Evolutionary conservation across 2,888 invertebrate genomes (phyloP).

Genomic region (Cataglyphis rosenhaueri): DNA sequence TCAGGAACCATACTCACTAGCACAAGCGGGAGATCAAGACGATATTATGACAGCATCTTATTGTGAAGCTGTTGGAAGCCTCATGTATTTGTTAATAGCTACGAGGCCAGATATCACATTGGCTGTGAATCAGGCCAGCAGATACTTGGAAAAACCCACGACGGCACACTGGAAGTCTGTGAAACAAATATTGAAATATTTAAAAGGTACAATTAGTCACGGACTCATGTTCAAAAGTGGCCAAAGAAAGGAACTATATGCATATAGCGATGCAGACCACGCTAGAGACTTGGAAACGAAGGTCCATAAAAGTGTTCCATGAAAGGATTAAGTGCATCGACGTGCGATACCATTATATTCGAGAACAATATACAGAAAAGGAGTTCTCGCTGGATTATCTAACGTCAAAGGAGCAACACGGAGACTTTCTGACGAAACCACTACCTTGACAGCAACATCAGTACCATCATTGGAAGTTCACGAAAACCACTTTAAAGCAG

Average conservation of each 20-base stretch:
- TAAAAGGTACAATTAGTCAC: neutral
- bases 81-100: neutral
- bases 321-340: neutral
- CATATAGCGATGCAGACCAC: neutral
- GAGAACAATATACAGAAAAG: neutral
- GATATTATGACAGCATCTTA: neutral
- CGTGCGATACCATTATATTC: neutral
- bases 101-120: neutral
- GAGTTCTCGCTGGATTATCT: neutral
- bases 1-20: neutral
- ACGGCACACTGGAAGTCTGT: neutral
- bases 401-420: neutral
- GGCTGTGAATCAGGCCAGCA: neutral
- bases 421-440: neutral
- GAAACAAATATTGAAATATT: neutral
- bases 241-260: neutral
- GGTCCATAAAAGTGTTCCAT: neutral
- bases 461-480: neutral
- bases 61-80: neutral
- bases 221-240: neutral
- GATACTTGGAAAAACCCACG: neutral
- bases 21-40: neutral
- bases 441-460: neutral
- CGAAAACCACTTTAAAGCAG: neutral
- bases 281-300: neutral